phyloP scores from a whole-genome alignment of 1,140 invertebrate genomes.

The Ruditapes philippinarum region DNA sequence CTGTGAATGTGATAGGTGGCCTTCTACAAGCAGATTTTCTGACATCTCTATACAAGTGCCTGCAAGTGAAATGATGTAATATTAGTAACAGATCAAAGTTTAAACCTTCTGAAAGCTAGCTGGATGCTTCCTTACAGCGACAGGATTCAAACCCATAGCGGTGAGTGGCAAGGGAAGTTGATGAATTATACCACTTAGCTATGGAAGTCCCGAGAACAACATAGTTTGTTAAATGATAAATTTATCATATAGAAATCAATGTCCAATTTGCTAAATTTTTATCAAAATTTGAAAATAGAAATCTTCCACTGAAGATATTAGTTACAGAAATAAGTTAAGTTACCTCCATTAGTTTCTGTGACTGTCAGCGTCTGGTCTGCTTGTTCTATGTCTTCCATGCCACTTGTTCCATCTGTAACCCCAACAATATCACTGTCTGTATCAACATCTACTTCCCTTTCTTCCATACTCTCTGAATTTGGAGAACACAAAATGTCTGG shows the following conservation, averaged over 20 bases:
- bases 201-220: no score
- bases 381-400: constrained; percentile 4
- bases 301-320: no score
- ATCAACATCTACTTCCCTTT: constrained; percentile 4
- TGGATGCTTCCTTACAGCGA: no score
- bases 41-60: not conserved
- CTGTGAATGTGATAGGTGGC: constrained; percentile 46
- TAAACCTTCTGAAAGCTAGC: no score
- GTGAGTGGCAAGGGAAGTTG: no score
- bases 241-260: no score
- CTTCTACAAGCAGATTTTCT: not conserved
- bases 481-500: constrained; percentile 41
- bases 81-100: not conserved
- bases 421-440: constrained; percentile 21
- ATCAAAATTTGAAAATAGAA: no score
- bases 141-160: no score
- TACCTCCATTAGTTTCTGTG: constrained; percentile 11
- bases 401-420: not conserved
- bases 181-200: no score
- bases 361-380: constrained; percentile 13
- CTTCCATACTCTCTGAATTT: constrained; percentile 6
- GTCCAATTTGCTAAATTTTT: no score
- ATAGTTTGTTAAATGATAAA: no score
- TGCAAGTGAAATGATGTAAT: not conserved
- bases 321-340: no score